A percentile compares a stretch with the other conserved stretches of the same genome.
Conservation (phyloP, 2,797 vertebrate genomes). For the Peromyscus attwateri region DNA sequence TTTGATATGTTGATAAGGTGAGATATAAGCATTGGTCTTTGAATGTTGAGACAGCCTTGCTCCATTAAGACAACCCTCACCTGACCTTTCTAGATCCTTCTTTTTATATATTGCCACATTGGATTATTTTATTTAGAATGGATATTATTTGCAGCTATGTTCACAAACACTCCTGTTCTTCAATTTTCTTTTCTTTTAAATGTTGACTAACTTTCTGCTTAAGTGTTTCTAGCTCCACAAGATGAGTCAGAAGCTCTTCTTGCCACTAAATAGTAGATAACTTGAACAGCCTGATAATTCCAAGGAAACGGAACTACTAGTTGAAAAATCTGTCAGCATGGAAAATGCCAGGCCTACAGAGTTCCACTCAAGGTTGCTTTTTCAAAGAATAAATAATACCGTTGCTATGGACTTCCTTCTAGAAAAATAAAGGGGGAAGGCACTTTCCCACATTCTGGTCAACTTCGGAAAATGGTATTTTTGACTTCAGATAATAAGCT, state of each 20-base stretch:
- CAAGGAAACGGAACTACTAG: background rate
- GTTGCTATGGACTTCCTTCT: background rate
- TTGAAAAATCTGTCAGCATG: background rate
- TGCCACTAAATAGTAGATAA: background rate
- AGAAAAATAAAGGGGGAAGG: background rate
- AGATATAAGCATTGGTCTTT: background rate
- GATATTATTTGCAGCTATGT: background rate
- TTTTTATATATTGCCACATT: background rate
- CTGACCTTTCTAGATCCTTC: background rate
- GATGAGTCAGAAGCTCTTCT: constrained; percentile 3
- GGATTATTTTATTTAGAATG: background rate
- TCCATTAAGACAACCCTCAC: background rate
- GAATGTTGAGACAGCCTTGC: background rate
- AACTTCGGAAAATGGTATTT: background rate
- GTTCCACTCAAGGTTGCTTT: background rate
- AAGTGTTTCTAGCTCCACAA: background rate
- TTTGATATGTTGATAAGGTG: background rate
- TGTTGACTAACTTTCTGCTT: background rate
- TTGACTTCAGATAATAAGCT: background rate
- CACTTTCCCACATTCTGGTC: background rate
- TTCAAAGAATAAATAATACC: background rate
- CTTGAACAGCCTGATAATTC: background rate
- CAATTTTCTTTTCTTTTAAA: background rate
- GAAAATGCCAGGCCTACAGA: background rate
- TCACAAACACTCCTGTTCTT: background rate